A percentile compares a stretch with the other conserved stretches of the same genome.
phyloP scores from a whole-genome alignment of 1,140 invertebrate species.

The Drosophila ironensis region DNA sequence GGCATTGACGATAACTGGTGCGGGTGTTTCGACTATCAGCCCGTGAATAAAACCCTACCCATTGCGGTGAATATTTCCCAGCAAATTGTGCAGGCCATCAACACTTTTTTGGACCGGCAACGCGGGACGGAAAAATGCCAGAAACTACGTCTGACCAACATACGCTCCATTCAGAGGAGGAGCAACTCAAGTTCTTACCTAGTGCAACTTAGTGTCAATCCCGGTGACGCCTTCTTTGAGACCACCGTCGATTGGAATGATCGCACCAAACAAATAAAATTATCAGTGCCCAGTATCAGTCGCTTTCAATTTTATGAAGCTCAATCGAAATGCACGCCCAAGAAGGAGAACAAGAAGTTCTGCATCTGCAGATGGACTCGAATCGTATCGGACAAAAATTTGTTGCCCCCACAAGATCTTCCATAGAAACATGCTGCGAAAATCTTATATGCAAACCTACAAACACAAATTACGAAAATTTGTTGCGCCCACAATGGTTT shows the following conservation, averaged over 20 bases:
- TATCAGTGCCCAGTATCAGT: slow-evolving; percentile 83
- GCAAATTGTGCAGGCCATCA: slow-evolving; percentile 82
- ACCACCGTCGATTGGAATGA: slow-evolving; percentile 82
- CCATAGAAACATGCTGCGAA: too few relatives aligned
- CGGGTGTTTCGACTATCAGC: slow-evolving; percentile 85
- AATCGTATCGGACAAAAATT: too few relatives aligned
- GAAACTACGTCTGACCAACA: slow-evolving; percentile 4
- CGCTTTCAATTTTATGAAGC: slow-evolving; percentile 84
- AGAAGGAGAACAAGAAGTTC: slow-evolving; percentile 83
- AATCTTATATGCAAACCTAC: too few relatives aligned
- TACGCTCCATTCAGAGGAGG: slow-evolving; percentile 12
- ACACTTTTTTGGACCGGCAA: slow-evolving; percentile 53
- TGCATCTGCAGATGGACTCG: slow-evolving; percentile 82
- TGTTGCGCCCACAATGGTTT: too few relatives aligned
- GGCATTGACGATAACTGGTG: slow-evolving; percentile 90
- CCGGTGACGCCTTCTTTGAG: slow-evolving; percentile 83
- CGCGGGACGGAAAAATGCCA: slow-evolving; percentile 39
- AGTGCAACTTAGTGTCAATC: slow-evolving; percentile 30
- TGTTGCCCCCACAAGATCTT: too few relatives aligned
- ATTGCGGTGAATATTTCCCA: slow-evolving; percentile 73
- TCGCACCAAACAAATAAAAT: slow-evolving; percentile 37
- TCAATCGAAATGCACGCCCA: slow-evolving; percentile 82
- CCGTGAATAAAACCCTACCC: slow-evolving; percentile 70
- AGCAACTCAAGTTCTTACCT: slow-evolving; percentile 7
- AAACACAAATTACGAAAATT: too few relatives aligned